Evolutionary conservation across 2,888 invertebrate species (phyloP), one percentile per base, ranked within the genome.

Genomic region (Polymixis lichenea): DNA sequence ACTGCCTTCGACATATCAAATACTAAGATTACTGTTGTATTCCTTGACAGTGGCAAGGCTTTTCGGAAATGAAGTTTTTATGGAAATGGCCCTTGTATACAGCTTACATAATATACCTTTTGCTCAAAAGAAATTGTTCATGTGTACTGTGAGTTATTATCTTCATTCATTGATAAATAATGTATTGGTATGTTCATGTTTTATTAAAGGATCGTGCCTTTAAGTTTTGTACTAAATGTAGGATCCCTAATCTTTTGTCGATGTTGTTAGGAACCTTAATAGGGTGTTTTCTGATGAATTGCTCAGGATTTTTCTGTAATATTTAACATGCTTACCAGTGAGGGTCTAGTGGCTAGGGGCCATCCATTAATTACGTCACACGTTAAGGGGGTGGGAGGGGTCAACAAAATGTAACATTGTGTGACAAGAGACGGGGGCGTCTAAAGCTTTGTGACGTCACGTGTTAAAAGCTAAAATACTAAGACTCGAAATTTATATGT

Each of bases 31-130:
- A 51, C 81, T 82, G 75, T 53, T 4, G 0, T 32, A 1, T n/a
- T 2, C 6, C 28, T 81, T 11, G 38, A n/a, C 19, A 71, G 15
- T 43, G 55, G 13, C 51, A 5, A 55, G 17, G 32, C 60, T 85
- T 82, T 77, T 56, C 66, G 28, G 67, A 77, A 82, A 82, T 83
- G 70, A 83, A 71, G 72, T 32, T 85, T 81, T 77, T 85, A 83
- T 83, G 77, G 55, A 82, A 72, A 77, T 65, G n/a, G 25, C 67
- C 58, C 15, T 19, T 19, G 55, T 62, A 60, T 53, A 22, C 56
- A 85, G 19, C 25, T 25, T 62, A 55, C 43, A 61, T 68, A 64
- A 65, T 56, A 69, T 53, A 71, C 60, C 49, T 73, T 72, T 58
- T 43, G 71, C 60, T 73, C n/a, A 55, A 74, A 82, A 82, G 51